Base-by-base conservation (phyloP, 2,113 vertebrate species). In the Sinocyclocheilus rhinocerous region DNA sequence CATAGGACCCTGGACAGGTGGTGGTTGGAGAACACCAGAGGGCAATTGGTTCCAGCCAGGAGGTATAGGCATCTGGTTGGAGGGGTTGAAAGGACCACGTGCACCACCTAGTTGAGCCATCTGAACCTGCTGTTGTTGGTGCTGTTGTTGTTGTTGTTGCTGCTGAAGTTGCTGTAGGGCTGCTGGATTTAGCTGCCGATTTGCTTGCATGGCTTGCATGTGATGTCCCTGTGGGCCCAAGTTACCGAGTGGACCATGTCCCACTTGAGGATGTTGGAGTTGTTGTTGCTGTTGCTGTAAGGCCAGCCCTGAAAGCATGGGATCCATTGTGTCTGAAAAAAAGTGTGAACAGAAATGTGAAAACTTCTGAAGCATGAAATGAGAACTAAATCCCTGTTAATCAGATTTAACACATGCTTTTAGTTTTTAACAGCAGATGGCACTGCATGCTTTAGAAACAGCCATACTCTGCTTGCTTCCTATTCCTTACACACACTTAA, bases 31-130 rank as follows among this genome's bases (percentile, higher is more conserved):
- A 84, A 97, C 95, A 86, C 97, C 97, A 76, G 97, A 95, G 79
- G 97, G 94, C 91, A 98, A 93, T 93, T 98, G 98, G 93, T 97
- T 99, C 98, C 98, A 99, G 90, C 96, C 97, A 89, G 97, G 94
- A 88, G 97, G 96, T 87, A 96, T 95, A 87, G 96, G 93, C 95
- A 98, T 97, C 93, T 97, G 97, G 90, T 96, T 93, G 85, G 96
- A 93, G 85, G 96, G 94, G 90, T 97, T 96, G 92, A 99, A 99
- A 50, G 96, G 96, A 90, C 96, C 95, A 88, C 98, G 96, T 75
- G 96, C 94, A 65, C 96, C 96, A 11, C 86, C 79, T 18, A 95
- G 86, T 78, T 95, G 94, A 6, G 94, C 91, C 59, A 95, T 90
- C 88, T 95, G 95, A 48, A 92, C 92, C 84, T 94, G 94, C 59